Evolutionary conservation across 2,888 invertebrate species (phyloP).

Genomic region (Frankliniella fusca): DNA sequence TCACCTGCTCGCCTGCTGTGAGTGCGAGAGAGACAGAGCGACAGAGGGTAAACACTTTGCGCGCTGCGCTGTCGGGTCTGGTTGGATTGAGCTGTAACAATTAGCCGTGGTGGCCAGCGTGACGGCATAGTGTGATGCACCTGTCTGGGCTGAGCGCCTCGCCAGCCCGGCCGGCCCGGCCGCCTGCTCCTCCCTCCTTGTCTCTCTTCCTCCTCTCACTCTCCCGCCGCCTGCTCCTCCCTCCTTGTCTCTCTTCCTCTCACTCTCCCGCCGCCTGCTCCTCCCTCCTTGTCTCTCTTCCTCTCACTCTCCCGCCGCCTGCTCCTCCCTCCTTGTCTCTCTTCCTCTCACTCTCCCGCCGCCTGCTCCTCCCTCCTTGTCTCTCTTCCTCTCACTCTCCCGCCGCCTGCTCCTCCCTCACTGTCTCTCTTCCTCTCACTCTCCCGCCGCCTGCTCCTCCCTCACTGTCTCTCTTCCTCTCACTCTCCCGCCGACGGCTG

Average conservation of each 20-base stretch:
- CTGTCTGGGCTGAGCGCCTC: not conserved
- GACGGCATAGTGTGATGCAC: not conserved
- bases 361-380: not conserved
- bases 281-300: not conserved
- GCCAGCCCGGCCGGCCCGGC: too few relatives aligned
- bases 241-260: not conserved
- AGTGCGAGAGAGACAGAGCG: too few relatives aligned
- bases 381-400: not conserved
- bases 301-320: not conserved
- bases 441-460: not conserved
- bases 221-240: not conserved
- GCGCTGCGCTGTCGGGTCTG: too few relatives aligned
- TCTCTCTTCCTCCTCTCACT: not conserved
- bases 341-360: not conserved
- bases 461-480: not conserved
- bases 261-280: not conserved
- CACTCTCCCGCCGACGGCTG: not conserved
- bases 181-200: not conserved
- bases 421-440: not conserved
- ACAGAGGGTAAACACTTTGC: too few relatives aligned
- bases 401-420: not conserved
- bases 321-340: not conserved
- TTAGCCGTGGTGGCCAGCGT: conserved; percentile 19
- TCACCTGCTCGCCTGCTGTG: too few relatives aligned
- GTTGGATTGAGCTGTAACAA: conserved; percentile 8